Base-by-base conservation (phyloP, 2,888 invertebrate species). In the Tipula vernalis region DNA sequence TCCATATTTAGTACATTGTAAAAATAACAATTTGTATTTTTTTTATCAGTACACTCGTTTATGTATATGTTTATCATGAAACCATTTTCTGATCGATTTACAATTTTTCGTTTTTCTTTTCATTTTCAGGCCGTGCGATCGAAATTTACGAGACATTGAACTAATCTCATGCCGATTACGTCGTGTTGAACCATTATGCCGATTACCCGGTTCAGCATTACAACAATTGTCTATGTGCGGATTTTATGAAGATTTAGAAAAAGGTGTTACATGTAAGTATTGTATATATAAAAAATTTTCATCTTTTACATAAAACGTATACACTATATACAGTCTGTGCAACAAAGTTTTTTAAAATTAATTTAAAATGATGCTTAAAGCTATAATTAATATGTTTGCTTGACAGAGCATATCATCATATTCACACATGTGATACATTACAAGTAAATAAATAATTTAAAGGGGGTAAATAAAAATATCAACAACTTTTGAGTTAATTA, bases 221-320 rank as follows among this genome's bases (percentile, higher is more conserved):
- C 95, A 95, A 90, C 95, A 96, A 91, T 92, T 96, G 89, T 95
- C 95, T 88, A 93, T 94, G 91, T 95, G 94, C 91, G 95, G 95
- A 88, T 95, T 95, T 91, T 95, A 96, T 91, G 96, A 96, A 91
- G 95, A 95, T 90, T 92, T 96, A 89, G 96, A 96, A 90, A 94
- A 95, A 90, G 95, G 95, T 87, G 95, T 96, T 87, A 95, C 95
- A 89, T 92, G 96, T 96, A 92, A 94, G 95, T 94, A n/a, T n/a
- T n/a, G n/a, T n/a, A n/a, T n/a, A n/a, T n/a, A n/a, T n/a, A n/a
- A n/a, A n/a, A n/a, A n/a, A n/a, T 87, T 28, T n/a, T 83, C 41
- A 51, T n/a, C 10, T n/a, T 42, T 84, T 28, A 28, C 28, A 28
- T 39, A 6, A 6, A 6, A 39, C 3, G 39, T 39, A 39, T 39